Percentiles rank a stretch among this genome's conserved stretches.
phyloP scores from a whole-genome alignment of 1,140 invertebrate genomes.

The Lethrus apterus region DNA sequence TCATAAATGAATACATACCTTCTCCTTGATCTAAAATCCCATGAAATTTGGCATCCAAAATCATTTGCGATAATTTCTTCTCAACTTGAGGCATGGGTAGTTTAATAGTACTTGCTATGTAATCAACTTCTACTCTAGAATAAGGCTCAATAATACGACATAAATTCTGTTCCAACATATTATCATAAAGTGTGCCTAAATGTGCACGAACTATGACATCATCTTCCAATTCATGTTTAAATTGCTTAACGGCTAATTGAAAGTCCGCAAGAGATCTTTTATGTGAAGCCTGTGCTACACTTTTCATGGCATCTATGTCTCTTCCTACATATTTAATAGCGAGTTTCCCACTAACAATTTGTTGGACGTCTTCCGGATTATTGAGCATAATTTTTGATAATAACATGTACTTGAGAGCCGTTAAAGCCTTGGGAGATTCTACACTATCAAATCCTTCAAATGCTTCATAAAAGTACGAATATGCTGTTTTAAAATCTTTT shows the following conservation, averaged over 20 bases:
- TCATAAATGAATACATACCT: slow-evolving; percentile 45
- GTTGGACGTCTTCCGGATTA: slow-evolving; percentile 90
- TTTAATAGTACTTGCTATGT: slow-evolving; percentile 78
- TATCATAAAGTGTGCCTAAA: slow-evolving; percentile 93
- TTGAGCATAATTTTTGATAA: slow-evolving; percentile 98
- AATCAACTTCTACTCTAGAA: slow-evolving; percentile 85
- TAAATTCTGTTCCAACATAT: slow-evolving; percentile 98
- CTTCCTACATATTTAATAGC: slow-evolving; percentile 92
- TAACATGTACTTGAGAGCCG: slow-evolving; percentile 97
- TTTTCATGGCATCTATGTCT: slow-evolving; percentile 97
- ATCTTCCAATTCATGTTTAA: slow-evolving; percentile 84
- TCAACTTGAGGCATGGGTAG: slow-evolving; percentile 87
- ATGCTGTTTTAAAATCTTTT: slow-evolving; percentile 98
- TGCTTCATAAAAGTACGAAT: slow-evolving; percentile 99
- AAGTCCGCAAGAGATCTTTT: slow-evolving; percentile 96
- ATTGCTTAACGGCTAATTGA: slow-evolving; percentile 78
- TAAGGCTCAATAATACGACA: slow-evolving; percentile 99
- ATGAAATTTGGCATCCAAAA: slow-evolving; percentile 95
- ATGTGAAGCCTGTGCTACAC: slow-evolving; percentile 91
- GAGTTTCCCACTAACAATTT: slow-evolving; percentile 93
- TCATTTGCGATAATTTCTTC: slow-evolving; percentile 99
- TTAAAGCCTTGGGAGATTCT: slow-evolving; percentile 84
- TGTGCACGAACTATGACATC: slow-evolving; percentile 96
- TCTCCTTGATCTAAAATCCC: slow-evolving; percentile 97
- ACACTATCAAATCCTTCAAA: slow-evolving; percentile 99